These are phyloP conservation scores for Achroia grisella DNA, from an alignment of 1,140 invertebrate species.

Conservation along the genomic window DNA sequence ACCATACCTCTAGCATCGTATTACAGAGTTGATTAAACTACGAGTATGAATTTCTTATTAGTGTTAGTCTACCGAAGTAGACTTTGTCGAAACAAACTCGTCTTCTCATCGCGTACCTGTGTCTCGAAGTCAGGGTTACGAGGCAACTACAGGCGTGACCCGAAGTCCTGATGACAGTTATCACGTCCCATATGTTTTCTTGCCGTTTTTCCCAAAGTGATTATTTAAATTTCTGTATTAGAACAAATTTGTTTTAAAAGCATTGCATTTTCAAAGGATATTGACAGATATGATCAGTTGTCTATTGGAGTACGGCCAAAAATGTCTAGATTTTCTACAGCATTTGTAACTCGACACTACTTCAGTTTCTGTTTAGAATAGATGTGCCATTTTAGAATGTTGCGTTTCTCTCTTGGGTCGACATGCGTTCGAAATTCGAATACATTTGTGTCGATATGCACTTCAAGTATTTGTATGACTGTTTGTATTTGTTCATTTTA, in stretches of 20 bases:
- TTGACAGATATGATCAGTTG: constrained; percentile 71
- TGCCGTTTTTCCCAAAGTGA: too few species aligned
- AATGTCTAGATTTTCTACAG: constrained; percentile 63
- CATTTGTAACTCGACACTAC: constrained; percentile 66
- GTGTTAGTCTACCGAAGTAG: too few species aligned
- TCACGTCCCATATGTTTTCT: too few species aligned
- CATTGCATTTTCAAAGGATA: constrained; percentile 59
- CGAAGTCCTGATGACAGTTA: too few species aligned
- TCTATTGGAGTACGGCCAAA: constrained; percentile 64
- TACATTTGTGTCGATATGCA: constrained; percentile 48
- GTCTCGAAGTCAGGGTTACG: too few species aligned
- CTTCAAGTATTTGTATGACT: constrained; percentile 24
- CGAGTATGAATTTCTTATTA: too few species aligned
- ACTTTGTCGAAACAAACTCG: too few species aligned
- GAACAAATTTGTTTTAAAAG: constrained; percentile 44
- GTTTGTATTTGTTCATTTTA: constrained; percentile 9
- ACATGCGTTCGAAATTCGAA: constrained; percentile 41
- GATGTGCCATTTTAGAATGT: constrained; percentile 62
- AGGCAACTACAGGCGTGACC: too few species aligned
- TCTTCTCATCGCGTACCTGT: too few species aligned
- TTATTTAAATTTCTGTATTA: constrained; percentile 16
- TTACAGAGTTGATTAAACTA: too few species aligned
- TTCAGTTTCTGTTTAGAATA: constrained; percentile 64
- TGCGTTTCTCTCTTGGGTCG: constrained; percentile 50
- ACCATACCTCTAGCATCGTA: too few species aligned